Conservation (phyloP, 2,113 vertebrate genomes). For the Camelus dromedarius region DNA sequence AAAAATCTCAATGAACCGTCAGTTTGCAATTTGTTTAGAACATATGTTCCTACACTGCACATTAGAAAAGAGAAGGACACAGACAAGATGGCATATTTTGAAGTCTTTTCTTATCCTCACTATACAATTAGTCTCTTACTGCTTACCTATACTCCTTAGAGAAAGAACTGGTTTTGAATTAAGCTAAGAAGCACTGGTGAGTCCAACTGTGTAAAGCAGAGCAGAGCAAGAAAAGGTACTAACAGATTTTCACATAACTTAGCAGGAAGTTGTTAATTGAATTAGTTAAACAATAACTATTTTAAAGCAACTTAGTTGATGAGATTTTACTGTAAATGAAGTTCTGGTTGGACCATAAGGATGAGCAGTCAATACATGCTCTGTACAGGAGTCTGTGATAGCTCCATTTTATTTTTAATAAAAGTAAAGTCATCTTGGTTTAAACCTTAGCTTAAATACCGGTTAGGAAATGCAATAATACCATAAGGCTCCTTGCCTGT, state of each 20-base stretch:
- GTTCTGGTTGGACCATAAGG: background rate
- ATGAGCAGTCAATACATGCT: background rate
- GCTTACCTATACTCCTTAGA: background rate
- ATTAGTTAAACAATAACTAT: background rate
- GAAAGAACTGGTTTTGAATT: background rate
- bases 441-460: background rate
- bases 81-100: background rate
- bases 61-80: background rate
- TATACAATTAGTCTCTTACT: background rate
- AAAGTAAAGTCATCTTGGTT: background rate
- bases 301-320: background rate
- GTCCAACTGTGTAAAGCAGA: background rate
- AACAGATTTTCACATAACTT: background rate
- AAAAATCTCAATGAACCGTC: background rate
- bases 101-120: background rate
- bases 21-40: background rate
- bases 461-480: slow-evolving; percentile 11
- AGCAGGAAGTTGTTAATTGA: background rate
- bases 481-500: background rate
- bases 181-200: background rate
- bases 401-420: background rate
- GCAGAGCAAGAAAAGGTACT: background rate
- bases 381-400: background rate
- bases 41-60: background rate
- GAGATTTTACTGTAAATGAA: background rate